A percentile compares a stretch with the other conserved stretches of the same genome.
Conservation (phyloP, 2,113 vertebrate genomes). For the Lepidiolamprologus cunningtoni region DNA sequence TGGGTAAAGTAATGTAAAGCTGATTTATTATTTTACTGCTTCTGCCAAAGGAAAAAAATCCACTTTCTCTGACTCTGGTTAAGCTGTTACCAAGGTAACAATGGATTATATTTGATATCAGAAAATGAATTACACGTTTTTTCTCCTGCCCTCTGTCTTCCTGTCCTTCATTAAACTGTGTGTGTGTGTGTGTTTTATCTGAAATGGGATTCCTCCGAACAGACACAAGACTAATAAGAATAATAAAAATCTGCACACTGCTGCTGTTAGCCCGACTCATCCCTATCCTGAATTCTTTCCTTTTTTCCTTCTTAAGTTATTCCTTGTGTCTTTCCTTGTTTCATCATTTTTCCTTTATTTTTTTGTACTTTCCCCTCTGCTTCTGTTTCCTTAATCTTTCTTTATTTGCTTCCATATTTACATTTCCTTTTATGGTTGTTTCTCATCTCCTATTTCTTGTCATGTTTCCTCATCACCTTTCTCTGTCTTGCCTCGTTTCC, state of each 20-base stretch:
- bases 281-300: neutral
- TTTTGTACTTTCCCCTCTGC: too few relatives aligned
- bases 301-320: neutral
- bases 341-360: neutral
- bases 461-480: neutral
- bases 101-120: conserved; percentile 28
- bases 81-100: conserved; percentile 9
- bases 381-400: neutral
- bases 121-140: conserved; percentile 33
- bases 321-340: neutral
- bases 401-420: neutral
- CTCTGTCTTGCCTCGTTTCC: neutral
- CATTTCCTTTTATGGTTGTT: neutral
- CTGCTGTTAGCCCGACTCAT: neutral
- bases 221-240: conserved; percentile 1
- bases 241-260: conserved; percentile 1
- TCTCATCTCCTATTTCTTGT: neutral
- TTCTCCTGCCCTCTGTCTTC: neutral
- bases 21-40: neutral
- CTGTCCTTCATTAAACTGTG: neutral
- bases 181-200: conserved; percentile 13
- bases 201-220: conserved; percentile 25
- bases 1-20: neutral
- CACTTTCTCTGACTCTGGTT: neutral
- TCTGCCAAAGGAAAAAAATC: neutral